A percentile compares a stretch with the other conserved stretches of the same genome.
Evolutionary conservation across 2,888 invertebrate genomes (phyloP).

Genomic region (Cheilosia scutellata): DNA sequence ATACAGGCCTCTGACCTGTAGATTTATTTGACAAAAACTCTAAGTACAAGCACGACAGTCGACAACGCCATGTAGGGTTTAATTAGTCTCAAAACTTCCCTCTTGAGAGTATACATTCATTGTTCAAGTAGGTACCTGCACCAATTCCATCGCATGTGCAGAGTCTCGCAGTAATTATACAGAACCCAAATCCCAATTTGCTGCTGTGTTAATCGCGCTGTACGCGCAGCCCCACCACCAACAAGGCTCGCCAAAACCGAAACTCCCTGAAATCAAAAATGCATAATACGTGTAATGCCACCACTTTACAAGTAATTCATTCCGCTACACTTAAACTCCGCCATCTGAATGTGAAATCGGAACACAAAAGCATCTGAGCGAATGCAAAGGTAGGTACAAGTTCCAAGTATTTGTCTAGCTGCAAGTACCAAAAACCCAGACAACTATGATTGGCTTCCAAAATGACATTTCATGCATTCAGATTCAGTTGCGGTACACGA

Average conservation of each 20-base stretch:
- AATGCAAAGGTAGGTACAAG: neutral
- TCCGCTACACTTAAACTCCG: slow-evolving; percentile 53
- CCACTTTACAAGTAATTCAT: slow-evolving; percentile 61
- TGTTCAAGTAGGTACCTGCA: neutral
- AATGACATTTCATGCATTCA: slow-evolving; percentile 53
- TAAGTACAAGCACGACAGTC: too few relatives aligned
- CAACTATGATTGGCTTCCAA: slow-evolving; percentile 69
- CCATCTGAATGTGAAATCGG: slow-evolving; percentile 39
- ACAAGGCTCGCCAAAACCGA: neutral
- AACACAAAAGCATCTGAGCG: slow-evolving; percentile 39
- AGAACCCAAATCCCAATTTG: slow-evolving; percentile 11
- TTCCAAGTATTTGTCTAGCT: slow-evolving; percentile 55
- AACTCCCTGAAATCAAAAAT: slow-evolving; percentile 52
- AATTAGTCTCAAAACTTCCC: neutral
- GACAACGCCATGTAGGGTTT: too few relatives aligned
- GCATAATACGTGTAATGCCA: slow-evolving; percentile 19
- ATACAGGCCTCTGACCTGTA: too few relatives aligned
- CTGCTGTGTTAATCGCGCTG: neutral
- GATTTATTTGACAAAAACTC: too few relatives aligned
- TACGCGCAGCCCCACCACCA: slow-evolving; percentile 5
- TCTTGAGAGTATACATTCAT: slow-evolving; percentile 1
- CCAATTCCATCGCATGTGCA: slow-evolving; percentile 6
- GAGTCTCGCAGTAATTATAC: too few relatives aligned
- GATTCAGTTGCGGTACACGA: slow-evolving; percentile 2
- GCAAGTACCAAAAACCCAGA: slow-evolving; percentile 66